phyloP scores from a whole-genome alignment of 2,113 vertebrate genomes.

The Chaenocephalus aceratus region DNA sequence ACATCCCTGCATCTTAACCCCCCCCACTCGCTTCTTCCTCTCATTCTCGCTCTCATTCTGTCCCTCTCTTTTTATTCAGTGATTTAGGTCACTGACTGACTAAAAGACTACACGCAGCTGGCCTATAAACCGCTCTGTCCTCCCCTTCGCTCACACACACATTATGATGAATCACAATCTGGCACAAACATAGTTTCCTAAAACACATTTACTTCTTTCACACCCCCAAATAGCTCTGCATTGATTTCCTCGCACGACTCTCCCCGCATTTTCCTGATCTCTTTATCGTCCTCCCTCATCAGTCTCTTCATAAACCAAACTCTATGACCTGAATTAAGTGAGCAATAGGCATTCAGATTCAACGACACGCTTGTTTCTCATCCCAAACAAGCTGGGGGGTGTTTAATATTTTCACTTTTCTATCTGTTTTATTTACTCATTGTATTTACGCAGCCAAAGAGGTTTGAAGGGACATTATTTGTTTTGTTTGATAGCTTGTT shows the following conservation, averaged over 20 bases:
- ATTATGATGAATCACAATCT: conserved; percentile 47
- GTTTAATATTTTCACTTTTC: conserved; percentile 9
- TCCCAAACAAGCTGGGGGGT: background rate
- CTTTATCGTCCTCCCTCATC: background rate
- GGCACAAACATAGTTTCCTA: conserved; percentile 33
- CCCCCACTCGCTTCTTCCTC: background rate
- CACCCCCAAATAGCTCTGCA: background rate
- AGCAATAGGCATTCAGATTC: background rate
- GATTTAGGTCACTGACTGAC: conserved; percentile 84
- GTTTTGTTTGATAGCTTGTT: background rate
- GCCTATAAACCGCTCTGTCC: conserved; percentile 70
- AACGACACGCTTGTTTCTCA: background rate
- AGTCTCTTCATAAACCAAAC: conserved; percentile 30
- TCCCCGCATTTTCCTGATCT: background rate
- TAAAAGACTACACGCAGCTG: conserved; percentile 83
- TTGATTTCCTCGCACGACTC: background rate
- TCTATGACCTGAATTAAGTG: conserved; percentile 50
- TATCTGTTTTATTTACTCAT: background rate
- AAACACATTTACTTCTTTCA: conserved; percentile 43
- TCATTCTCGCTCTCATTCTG: conserved; percentile 40
- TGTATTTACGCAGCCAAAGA: background rate
- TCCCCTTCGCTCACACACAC: conserved; percentile 18
- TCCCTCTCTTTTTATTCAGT: conserved; percentile 73
- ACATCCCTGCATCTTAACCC: conserved; percentile 1
- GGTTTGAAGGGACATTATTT: background rate